Percentiles rank a stretch among this genome's conserved stretches.
Evolutionary conservation across 1,140 invertebrate species (phyloP).

Genomic region (Brachionus rubens): DNA sequence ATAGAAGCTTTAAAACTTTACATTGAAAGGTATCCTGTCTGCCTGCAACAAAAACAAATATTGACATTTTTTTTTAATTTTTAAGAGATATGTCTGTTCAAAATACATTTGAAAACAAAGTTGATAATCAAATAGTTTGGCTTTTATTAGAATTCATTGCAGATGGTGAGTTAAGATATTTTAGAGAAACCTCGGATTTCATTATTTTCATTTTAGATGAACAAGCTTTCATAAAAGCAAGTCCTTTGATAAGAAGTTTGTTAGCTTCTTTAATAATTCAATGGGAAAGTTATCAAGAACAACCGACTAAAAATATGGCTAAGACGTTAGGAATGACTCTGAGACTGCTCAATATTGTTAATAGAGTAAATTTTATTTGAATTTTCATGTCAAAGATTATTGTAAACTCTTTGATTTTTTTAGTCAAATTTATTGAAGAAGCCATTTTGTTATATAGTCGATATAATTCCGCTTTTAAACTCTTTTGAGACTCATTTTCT

Average conservation of each 20-base stretch:
- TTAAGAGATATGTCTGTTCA: conserved; percentile 30
- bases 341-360: background rate
- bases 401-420: background rate
- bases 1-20: conserved; percentile 5
- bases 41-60: no score
- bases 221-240: conserved; percentile 37
- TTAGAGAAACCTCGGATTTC: no score
- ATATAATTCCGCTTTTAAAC: conserved; percentile 22
- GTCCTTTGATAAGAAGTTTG: conserved; percentile 28
- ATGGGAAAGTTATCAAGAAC: conserved; percentile 46
- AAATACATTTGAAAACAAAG: background rate
- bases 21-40: conserved; percentile 31
- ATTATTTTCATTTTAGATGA: background rate
- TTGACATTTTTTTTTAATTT: no score
- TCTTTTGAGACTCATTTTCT: conserved; percentile 38
- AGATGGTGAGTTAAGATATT: conserved; percentile 19
- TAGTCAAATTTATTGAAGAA: conserved; percentile 14
- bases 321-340: conserved; percentile 16
- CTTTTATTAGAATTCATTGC: conserved; percentile 30
- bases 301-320: conserved; percentile 14
- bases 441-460: conserved; percentile 31
- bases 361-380: conserved; percentile 9
- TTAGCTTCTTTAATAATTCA: conserved; percentile 30
- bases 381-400: background rate
- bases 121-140: conserved; percentile 31